Evolutionary conservation across 2,113 vertebrate species (phyloP).

Genomic region (Erythrolamprus reginae): DNA sequence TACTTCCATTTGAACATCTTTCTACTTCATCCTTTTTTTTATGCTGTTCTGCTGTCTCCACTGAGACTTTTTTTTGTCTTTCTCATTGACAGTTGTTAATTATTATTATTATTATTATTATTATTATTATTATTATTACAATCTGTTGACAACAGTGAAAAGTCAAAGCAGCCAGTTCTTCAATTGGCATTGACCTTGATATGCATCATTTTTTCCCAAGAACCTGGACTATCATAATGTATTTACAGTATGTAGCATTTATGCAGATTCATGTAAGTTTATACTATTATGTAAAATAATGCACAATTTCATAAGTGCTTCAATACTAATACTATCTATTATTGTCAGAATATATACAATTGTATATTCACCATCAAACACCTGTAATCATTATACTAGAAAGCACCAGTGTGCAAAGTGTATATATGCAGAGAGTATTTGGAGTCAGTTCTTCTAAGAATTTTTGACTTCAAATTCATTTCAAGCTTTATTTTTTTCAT

Average conservation of each 20-base stretch:
- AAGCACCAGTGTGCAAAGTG: background rate
- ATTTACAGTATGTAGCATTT: background rate
- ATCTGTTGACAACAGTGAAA: background rate
- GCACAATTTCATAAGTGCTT: background rate
- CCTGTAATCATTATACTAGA: background rate
- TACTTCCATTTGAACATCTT: background rate
- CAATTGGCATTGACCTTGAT: background rate
- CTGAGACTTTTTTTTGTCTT: background rate
- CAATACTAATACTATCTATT: background rate
- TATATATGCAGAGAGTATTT: background rate
- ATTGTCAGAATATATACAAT: background rate
- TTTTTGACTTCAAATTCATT: background rate
- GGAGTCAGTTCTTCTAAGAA: background rate
- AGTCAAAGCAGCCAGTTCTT: background rate
- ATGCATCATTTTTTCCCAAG: background rate
- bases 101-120: background rate
- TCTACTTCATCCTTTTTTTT: background rate
- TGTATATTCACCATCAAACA: background rate
- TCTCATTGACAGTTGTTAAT: background rate
- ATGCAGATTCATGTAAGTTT: background rate
- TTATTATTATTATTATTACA: background rate
- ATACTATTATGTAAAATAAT: background rate
- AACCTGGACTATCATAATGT: background rate
- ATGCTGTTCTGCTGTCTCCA: background rate
- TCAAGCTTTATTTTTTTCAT: background rate